Base-by-base conservation (phyloP, 1,140 invertebrate genomes). In the Philotrypesis tridentata region DNA sequence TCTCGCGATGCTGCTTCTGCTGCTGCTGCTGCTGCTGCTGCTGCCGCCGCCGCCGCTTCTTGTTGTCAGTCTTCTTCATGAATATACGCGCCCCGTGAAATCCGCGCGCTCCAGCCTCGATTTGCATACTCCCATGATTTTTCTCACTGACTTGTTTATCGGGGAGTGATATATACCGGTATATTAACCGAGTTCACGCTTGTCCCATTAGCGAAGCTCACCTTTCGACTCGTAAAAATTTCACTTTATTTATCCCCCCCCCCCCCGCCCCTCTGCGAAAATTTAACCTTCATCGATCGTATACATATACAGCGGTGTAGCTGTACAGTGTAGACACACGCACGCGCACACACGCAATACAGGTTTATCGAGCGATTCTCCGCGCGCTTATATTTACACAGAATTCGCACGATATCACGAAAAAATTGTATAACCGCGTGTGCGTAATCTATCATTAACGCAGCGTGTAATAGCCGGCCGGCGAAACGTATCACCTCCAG, bases 101-200 rank as follows among this genome's bases (percentile, higher is more conserved):
- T 25, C n/a, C 11, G 29, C n/a, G 21, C 11, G 61, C 61, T 79
- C 11, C 5, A 21, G 61, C 75, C 63, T 11, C 40, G 11, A 55
- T 76, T 29, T 63, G 14, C 74, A 65, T 76, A 76, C 7, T 29
- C 63, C 14, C 14, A n/a, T 11, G 37, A 65, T 63, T 63, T 65
- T 61, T 76, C 23, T 25, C 14, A 25, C 25, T 37, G 25, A 21
- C 37, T 27, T 48, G 11, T 40, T 77, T 77, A 67, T 77, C 63
- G 60, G 17, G 23, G 11, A 68, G 21, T 29, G 61, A 65, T 55
- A 55, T 9, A 43, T 76, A 65, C 60, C 60, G 12, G 31, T 63
- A 75, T 9, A 55, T 60, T 60, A 11, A 55, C 29, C 60, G 21
- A 37, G 27, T 74, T 74, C 48, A 21, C 43, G 27, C 33, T 48